phyloP scores from a whole-genome alignment of 92 coral and sea anemone genomes.

The Umimayanthus chanpuru region DNA sequence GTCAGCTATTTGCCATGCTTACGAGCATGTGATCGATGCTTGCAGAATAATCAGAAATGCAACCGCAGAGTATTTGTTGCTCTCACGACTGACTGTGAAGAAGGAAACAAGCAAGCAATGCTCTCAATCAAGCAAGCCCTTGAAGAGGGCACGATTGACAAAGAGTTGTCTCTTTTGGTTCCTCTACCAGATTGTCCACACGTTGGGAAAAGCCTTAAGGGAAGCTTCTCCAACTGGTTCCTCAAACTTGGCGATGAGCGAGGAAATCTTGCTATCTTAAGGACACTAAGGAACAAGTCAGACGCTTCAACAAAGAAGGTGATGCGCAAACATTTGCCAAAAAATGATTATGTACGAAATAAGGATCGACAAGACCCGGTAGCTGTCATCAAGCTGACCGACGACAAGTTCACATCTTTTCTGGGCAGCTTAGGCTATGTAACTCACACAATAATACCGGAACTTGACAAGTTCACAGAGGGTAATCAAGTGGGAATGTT shows the following conservation, averaged over 20 bases:
- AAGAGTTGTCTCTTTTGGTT: constrained; percentile 30
- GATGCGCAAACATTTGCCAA: constrained; percentile 29
- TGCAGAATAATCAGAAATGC: constrained; percentile 16
- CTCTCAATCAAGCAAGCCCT: constrained; percentile 6
- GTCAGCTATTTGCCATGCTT: constrained; percentile 32
- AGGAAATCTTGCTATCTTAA: constrained; percentile 35
- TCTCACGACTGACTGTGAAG: constrained; percentile 45
- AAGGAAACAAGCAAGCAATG: constrained; percentile 47
- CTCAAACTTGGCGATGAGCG: constrained; percentile 32
- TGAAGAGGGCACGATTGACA: constrained; percentile 17
- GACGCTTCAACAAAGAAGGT: neutral
- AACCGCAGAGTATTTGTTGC: neutral
- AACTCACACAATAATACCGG: constrained; percentile 46
- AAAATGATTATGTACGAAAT: constrained; percentile 41
- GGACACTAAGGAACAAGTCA: constrained; percentile 30
- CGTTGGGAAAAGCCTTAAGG: constrained; percentile 38
- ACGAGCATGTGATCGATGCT: constrained; percentile 26
- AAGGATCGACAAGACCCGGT: constrained; percentile 47
- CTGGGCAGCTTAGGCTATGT: constrained; percentile 35
- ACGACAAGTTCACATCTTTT: constrained; percentile 28
- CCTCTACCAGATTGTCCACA: constrained; percentile 48
- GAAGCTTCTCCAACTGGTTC: constrained; percentile 33
- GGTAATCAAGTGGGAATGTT: constrained; percentile 37
- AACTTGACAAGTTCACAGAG: constrained; percentile 49
- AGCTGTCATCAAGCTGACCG: constrained; percentile 40